Base-by-base conservation (phyloP, 2,797 vertebrate genomes). In the Pseudomugil tenellus region DNA sequence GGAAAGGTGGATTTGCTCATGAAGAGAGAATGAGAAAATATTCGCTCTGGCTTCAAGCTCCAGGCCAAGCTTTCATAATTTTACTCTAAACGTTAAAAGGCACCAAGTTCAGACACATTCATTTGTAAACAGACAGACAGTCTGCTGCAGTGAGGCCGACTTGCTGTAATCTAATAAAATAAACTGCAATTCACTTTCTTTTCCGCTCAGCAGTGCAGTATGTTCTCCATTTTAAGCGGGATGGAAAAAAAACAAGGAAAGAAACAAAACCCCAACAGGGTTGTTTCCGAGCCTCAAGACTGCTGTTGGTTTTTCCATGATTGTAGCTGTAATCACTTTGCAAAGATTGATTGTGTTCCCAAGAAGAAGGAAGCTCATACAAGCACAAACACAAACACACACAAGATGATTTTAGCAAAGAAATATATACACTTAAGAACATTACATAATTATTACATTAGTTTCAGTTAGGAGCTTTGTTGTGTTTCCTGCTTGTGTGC, bases 301-400 rank as follows among this genome's bases (percentile, higher is more conserved):
- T 70, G 72, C 64, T 54, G 69, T 88, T 85, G 82, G 68, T 84
- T 89, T 91, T 91, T 91, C 87, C 86, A 64, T 77, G 72, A 83
- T 83, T 77, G 77, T 77, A 77, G 73, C 58, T 75, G 60, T 65
- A 84, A 81, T 81, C 59, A 75, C 75, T 85, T 79, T 72, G 64
- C 74, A 64, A 53, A 75, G 77, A 84, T 25, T 73, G 54, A 74
- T 75, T 77, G 63, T 48, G 25, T 63, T 67, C 43, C 25, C 35
- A 59, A 62, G 71, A 37, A 25, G 23, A 72, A 74, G 37, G 72
- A 54, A 53, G 46, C 25, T 74, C 29, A 48, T 32, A 53, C 41
- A 54, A 64, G 57, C 16, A 49, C 34, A 28, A 55, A 46, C 39
- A 48, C 35, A 32, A 60, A 62, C 12, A 32, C 3, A n/a, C n/a